Evolutionary conservation across 2,113 vertebrate species (phyloP).

Genomic region (Rhea pennata): DNA sequence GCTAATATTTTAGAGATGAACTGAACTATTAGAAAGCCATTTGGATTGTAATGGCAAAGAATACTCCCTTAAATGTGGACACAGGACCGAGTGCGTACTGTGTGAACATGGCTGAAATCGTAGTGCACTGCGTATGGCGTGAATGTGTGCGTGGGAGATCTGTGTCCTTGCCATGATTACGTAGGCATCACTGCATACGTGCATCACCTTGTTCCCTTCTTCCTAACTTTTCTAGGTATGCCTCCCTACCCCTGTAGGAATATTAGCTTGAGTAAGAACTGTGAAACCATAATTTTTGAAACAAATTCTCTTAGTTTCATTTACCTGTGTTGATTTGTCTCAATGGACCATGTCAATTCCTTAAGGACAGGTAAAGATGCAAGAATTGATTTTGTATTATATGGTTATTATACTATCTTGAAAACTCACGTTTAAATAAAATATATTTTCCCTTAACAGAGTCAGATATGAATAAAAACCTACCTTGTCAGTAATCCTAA

Average conservation of each 20-base stretch:
- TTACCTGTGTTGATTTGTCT: not conserved
- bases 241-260: not conserved
- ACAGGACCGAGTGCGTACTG: rapidly evolving
- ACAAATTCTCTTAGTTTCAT: not conserved
- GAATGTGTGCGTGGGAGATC: not conserved
- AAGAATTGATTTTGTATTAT: not conserved
- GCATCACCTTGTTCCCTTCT: not conserved
- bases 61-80: not conserved
- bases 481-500: not conserved
- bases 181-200: not conserved
- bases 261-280: not conserved
- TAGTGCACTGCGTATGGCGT: not conserved
- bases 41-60: not conserved
- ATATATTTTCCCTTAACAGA: not conserved
- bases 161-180: not conserved
- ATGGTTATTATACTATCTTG: not conserved
- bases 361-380: not conserved
- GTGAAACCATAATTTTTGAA: not conserved
- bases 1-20: not conserved
- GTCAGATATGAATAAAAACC: not conserved
- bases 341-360: not conserved
- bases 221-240: not conserved
- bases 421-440: not conserved
- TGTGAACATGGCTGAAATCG: not conserved
- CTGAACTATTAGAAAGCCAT: not conserved